Evolutionary conservation across 1,140 invertebrate genomes (phyloP).

Genomic region (Choristoneura fumiferana): DNA sequence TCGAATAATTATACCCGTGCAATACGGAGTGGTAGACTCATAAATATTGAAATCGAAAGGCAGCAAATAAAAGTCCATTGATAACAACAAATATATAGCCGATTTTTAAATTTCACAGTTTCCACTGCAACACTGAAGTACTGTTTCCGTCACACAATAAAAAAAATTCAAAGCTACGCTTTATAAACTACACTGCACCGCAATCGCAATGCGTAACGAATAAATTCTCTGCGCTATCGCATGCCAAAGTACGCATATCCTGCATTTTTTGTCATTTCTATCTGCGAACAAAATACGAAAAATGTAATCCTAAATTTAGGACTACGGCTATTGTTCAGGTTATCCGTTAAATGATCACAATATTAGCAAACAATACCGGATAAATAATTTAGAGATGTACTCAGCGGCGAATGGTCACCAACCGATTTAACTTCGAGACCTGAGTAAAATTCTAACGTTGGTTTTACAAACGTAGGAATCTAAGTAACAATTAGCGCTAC

Average conservation of each 20-base stretch:
- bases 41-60: slow-evolving; percentile 12
- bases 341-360: background rate
- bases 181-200: slow-evolving; percentile 11
- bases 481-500: background rate
- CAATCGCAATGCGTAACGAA: slow-evolving; percentile 14
- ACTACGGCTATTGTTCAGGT: background rate
- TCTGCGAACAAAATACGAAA: background rate
- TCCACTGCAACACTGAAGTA: slow-evolving; percentile 11
- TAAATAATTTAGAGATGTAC: background rate
- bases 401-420: background rate
- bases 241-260: slow-evolving; percentile 8
- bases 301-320: background rate
- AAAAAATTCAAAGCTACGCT: slow-evolving; percentile 8
- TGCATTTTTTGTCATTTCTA: slow-evolving; percentile 8
- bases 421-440: background rate
- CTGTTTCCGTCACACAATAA: slow-evolving; percentile 15
- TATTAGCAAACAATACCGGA: slow-evolving; percentile 14
- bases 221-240: slow-evolving; percentile 13
- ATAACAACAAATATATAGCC: slow-evolving; percentile 7
- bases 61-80: slow-evolving; percentile 1
- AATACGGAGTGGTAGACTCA: slow-evolving; percentile 1
- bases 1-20: background rate
- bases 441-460: slow-evolving; percentile 4
- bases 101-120: slow-evolving; percentile 1
- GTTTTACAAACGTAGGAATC: background rate